Conservation (phyloP, 1,140 invertebrate genomes). For the Diorhabda sublineata region DNA sequence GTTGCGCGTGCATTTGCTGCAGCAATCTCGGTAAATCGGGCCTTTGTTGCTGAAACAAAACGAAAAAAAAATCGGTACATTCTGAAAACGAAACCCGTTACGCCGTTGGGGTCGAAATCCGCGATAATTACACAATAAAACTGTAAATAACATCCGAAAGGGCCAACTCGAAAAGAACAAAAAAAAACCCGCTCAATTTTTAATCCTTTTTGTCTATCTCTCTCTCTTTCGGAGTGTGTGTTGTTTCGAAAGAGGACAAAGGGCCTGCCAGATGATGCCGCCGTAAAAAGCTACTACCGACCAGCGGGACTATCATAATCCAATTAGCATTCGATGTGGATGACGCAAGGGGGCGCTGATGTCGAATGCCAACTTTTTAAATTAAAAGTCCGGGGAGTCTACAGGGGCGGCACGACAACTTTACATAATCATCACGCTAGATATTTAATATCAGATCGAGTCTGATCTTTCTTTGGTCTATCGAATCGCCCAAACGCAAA, state of each 20-base stretch:
- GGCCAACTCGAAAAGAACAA: slow-evolving; percentile 23
- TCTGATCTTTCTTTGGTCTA: no score
- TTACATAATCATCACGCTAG: no score
- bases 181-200: slow-evolving; percentile 33
- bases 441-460: no score
- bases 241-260: no score
- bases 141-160: neutral
- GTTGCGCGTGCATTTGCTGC: slow-evolving; percentile 89
- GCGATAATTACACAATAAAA: slow-evolving; percentile 1
- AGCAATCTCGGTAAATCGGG: slow-evolving; percentile 70
- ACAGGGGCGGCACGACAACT: neutral
- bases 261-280: slow-evolving; percentile 35
- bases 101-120: neutral
- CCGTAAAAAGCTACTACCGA: slow-evolving; percentile 35
- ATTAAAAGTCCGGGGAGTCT: slow-evolving; percentile 37
- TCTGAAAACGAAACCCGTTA: neutral
- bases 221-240: slow-evolving; percentile 27
- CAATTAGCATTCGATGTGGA: slow-evolving; percentile 42
- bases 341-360: slow-evolving; percentile 29
- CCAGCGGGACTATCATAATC: slow-evolving; percentile 41
- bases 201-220: slow-evolving; percentile 32
- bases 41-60: slow-evolving; percentile 67
- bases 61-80: slow-evolving; percentile 6
- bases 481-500: no score
- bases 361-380: slow-evolving; percentile 37